phyloP scores from a whole-genome alignment of 2,113 vertebrate genomes.

The Oryzias melastigma region DNA sequence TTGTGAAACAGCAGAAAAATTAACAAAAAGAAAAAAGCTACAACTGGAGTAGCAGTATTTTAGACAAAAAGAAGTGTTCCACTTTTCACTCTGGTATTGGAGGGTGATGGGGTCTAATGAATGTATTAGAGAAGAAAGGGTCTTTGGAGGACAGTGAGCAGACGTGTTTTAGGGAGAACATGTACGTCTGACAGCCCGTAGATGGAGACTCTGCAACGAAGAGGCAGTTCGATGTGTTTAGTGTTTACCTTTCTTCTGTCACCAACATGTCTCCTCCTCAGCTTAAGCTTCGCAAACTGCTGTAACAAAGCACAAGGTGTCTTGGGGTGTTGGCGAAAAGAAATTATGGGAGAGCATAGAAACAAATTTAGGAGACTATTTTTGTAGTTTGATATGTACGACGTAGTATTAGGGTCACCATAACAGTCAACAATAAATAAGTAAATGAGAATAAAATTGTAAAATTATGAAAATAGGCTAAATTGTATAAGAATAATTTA shows the following conservation, averaged over 20 bases:
- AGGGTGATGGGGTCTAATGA: slow-evolving; percentile 53
- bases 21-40: too few species aligned
- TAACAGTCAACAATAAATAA: too few species aligned
- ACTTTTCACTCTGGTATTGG: slow-evolving; percentile 55
- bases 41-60: too few species aligned
- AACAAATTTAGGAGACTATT: too few species aligned
- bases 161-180: slow-evolving; percentile 33
- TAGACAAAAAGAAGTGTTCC: slow-evolving; percentile 25
- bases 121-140: slow-evolving; percentile 55
- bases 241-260: slow-evolving; percentile 39
- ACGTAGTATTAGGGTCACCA: too few species aligned
- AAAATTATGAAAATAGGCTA: too few species aligned
- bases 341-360: not conserved
- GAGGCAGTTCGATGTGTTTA: slow-evolving; percentile 22
- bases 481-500: too few species aligned
- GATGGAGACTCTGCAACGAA: slow-evolving; percentile 16
- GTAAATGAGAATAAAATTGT: too few species aligned
- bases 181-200: slow-evolving; percentile 33
- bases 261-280: slow-evolving; percentile 27
- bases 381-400: too few species aligned
- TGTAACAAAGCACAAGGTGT: not conserved
- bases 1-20: too few species aligned
- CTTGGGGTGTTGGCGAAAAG: not conserved
- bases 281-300: not conserved
- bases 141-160: slow-evolving; percentile 37